A percentile compares a stretch with the other conserved stretches of the same genome.
Evolutionary conservation across 2,113 vertebrate genomes (phyloP).

Genomic region (Ploceus nigricollis): DNA sequence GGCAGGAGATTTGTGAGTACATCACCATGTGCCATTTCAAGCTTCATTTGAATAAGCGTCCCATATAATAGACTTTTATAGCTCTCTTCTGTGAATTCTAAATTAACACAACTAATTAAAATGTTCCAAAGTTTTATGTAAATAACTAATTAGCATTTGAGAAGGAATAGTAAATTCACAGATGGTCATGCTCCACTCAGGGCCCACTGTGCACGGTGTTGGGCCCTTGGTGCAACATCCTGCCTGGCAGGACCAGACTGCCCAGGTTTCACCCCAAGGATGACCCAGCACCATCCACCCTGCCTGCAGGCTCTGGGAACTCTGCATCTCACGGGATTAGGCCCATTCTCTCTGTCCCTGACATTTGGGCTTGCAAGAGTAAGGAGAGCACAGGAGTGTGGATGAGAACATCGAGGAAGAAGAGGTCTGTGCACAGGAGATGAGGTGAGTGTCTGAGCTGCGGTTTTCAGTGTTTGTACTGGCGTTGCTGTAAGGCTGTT

Average conservation of each 20-base stretch:
- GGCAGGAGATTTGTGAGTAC: conserved; percentile 11
- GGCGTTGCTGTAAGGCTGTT: background rate
- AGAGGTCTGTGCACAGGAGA: background rate
- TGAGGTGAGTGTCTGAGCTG: background rate
- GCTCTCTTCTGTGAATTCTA: conserved; percentile 46
- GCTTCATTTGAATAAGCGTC: conserved; percentile 27
- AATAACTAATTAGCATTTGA: conserved; percentile 45
- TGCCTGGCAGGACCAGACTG: background rate
- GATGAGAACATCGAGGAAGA: background rate
- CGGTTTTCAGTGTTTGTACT: background rate
- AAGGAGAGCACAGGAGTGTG: background rate
- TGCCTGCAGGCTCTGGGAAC: background rate
- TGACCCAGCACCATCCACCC: background rate
- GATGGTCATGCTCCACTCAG: conserved; percentile 6
- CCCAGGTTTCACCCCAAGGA: background rate
- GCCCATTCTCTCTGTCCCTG: background rate
- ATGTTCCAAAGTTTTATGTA: conserved; percentile 58
- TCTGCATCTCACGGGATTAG: background rate
- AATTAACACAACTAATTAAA: conserved; percentile 63
- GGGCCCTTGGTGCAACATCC: background rate
- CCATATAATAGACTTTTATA: conserved; percentile 28
- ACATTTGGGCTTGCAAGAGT: background rate
- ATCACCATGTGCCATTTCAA: conserved; percentile 48
- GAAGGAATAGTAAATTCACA: conserved; percentile 38
- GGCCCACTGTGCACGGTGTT: background rate